Evolutionary conservation across 2,113 vertebrate species (phyloP), one percentile per base, ranked within the genome.

Genomic region (Hydrochoerus hydrochaeris): DNA sequence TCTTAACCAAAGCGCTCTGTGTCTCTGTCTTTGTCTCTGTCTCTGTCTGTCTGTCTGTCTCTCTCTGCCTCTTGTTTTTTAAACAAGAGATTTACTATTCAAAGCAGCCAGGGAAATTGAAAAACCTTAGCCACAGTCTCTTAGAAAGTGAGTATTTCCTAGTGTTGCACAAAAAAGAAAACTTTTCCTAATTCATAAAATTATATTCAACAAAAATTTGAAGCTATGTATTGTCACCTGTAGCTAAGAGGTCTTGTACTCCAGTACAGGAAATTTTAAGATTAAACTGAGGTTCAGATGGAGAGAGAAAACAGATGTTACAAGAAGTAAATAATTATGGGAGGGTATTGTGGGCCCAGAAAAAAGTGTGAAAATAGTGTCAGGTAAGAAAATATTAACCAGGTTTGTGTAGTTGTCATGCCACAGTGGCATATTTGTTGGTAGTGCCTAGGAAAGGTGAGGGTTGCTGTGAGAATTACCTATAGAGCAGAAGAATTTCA

Each of bases 1-100:
- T 98, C 95, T 98, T 96, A 96, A 80, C 94, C 85, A 96, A 41
- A 90, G 0, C 17, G 96, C 97, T 75, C 96, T 49, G 7, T 6
- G 63, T 73, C 38, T 80, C 81, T 98, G 67, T 97, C 96, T 54
- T 4, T 7, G 30, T 62, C 41, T 71, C 85, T 97, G 67, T 97
- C 96, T 52, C 4, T 2, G 38, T 62, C 52, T 97, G 71, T 97
- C 96, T 49, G 2, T 4, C 80, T 52, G 49, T 62, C 41, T 60
- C 80, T 98, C 78, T 97, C 96, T 44, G 1, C 1, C 62, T 73
- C 38, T 78, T 93, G 88, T 5, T 90, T 60, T 62, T 49, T 88
- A 89, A 95, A 75, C 91, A 83, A 89, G 67, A 60, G 78, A 90
- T 93, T 98, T 96, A 94, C 58, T 60, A 96, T 71, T 92, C 69